Evolutionary conservation across 30 jellyfish, hydroid and myxozoan species (phyloP).

Genomic region (Pelagia noctiluca): DNA sequence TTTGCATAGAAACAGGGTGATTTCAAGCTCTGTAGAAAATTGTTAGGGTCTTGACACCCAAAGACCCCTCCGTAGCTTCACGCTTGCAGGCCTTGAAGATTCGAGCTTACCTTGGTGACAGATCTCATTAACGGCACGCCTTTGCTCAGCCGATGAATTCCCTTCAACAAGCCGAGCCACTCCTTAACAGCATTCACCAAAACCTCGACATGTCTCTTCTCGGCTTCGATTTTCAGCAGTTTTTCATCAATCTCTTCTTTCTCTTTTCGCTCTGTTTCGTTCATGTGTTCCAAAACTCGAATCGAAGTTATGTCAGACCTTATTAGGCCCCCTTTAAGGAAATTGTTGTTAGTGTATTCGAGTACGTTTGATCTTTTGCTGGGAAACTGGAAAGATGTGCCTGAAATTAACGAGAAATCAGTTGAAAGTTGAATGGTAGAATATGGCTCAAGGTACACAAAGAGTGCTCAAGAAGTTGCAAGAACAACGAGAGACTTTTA

Average conservation of each 20-base stretch:
- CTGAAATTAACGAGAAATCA: not conserved
- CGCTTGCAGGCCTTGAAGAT: not conserved
- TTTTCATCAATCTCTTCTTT: slow-evolving; percentile 16
- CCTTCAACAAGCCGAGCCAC: slow-evolving; percentile 42
- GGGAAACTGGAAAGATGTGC: slow-evolving; percentile 47
- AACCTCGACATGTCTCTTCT: slow-evolving; percentile 44
- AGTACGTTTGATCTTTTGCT: slow-evolving; percentile 19
- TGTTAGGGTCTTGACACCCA: too few species aligned
- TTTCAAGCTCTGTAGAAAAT: too few species aligned
- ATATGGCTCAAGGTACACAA: not conserved
- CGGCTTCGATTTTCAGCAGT: slow-evolving; percentile 52
- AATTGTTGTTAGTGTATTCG: slow-evolving; percentile 24
- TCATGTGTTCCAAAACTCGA: slow-evolving; percentile 47
- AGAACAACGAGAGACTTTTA: not conserved
- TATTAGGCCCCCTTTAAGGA: slow-evolving; percentile 40
- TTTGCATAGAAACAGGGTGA: too few species aligned
- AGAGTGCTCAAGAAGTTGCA: not conserved
- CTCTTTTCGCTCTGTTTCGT: slow-evolving; percentile 29
- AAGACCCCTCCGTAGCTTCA: too few species aligned
- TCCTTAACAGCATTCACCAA: slow-evolving; percentile 45
- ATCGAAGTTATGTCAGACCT: slow-evolving; percentile 44
- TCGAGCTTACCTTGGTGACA: slow-evolving; percentile 36
- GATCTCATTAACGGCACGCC: slow-evolving; percentile 74
- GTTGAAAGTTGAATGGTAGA: not conserved
- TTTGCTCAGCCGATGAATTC: slow-evolving; percentile 60